Evolutionary conservation across 2,113 vertebrate genomes (phyloP), one percentile per base, ranked within the genome.

Genomic region (Myotis yumanensis): DNA sequence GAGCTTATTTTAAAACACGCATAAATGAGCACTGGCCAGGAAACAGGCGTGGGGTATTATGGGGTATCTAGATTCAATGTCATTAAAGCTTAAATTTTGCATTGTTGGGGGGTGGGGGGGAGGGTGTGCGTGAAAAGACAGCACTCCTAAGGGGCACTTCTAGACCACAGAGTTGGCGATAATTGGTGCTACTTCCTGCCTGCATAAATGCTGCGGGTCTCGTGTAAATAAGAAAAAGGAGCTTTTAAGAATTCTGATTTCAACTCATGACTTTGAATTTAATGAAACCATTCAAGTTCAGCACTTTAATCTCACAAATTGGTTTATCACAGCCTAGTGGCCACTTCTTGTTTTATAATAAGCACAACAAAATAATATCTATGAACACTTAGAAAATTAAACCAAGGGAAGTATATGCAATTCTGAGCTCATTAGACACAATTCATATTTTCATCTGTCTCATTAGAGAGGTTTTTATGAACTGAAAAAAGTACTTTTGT

Each of bases 291-390:
- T 98, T 98, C 97, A 97, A 98, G 98, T 96, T 97, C 96, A 98
- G 96, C 98, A 96, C 98, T 98, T 98, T 98, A 98, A 98, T 98
- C 97, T 98, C 97, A 96, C 97, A 98, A 98, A 98, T 98, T 98
- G 97, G 98, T 98, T 98, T 98, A 98, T 98, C 98, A 98, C 98
- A 98, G 98, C 97, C 98, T 98, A 98, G 98, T 98, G 98, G 97
- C 98, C 96, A 98, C 97, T 98, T 98, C 97, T 98, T 98, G 97
- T 98, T 98, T 98, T 97, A 98, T 98, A 98, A 98, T 97, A 98
- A 98, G 98, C 97, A 97, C 97, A 98, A 98, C 98, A 98, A 98
- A 98, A 98, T 77, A 98, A 97, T 98, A 98, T 98, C 97, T 98
- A 96, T 97, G 97, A 98, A 98, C 96, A 96, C 97, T 98, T 98